Evolutionary conservation across 1,140 invertebrate species (phyloP).

Genomic region (Scaptomyza hsui): DNA sequence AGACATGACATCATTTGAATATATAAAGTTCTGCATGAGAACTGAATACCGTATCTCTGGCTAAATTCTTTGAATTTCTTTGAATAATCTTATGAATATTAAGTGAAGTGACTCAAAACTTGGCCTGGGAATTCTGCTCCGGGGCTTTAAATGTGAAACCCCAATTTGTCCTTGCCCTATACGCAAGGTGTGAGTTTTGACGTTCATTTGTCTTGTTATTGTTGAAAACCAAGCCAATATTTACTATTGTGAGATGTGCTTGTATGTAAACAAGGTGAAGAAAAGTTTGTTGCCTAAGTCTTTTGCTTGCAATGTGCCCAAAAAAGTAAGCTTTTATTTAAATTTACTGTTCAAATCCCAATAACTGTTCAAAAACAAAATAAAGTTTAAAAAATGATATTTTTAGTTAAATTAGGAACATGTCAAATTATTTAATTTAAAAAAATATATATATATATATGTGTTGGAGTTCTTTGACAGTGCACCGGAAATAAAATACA

Average conservation of each 20-base stretch:
- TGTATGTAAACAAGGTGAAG: background rate
- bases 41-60: conserved; percentile 19
- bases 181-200: conserved; percentile 20
- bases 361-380: too few species aligned
- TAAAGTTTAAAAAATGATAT: too few species aligned
- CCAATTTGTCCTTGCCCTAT: conserved; percentile 29
- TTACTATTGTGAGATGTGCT: conserved; percentile 1
- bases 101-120: conserved; percentile 53
- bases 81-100: conserved; percentile 54
- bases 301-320: conserved; percentile 32
- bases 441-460: too few species aligned
- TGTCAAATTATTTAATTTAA: too few species aligned
- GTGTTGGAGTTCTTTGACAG: too few species aligned
- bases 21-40: conserved; percentile 48
- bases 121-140: conserved; percentile 33
- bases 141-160: conserved; percentile 1
- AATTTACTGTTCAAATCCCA: too few species aligned
- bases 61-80: conserved; percentile 61
- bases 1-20: conserved; percentile 64
- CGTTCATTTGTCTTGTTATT: conserved; percentile 5
- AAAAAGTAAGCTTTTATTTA: too few species aligned
- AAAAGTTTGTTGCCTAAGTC: conserved; percentile 38
- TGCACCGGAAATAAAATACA: too few species aligned
- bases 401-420: too few species aligned
- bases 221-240: conserved; percentile 7